These are phyloP conservation scores for Tolmerus cingulatus DNA, from an alignment of 2,888 invertebrate genomes.

Conservation along the genomic window DNA sequence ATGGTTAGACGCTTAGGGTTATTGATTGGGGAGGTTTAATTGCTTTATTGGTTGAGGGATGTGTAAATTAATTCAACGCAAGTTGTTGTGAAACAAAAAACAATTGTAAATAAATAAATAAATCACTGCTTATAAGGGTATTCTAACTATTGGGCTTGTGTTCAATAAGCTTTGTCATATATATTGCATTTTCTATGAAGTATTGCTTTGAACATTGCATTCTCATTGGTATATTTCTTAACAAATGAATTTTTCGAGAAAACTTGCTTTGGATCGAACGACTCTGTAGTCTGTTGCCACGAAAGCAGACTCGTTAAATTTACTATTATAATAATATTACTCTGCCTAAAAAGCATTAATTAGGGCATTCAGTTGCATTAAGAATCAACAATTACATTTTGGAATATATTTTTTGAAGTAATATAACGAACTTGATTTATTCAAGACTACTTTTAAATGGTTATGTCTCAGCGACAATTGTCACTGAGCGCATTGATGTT, in stretches of 20 bases:
- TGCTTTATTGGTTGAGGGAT: background rate
- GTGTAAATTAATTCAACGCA: background rate
- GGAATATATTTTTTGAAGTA: background rate
- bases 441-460: background rate
- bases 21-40: background rate
- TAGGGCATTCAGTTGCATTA: background rate
- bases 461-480: background rate
- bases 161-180: background rate
- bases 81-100: background rate
- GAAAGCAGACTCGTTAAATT: background rate
- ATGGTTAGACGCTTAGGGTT: background rate
- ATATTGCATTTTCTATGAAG: background rate
- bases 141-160: background rate
- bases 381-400: background rate
- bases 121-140: background rate
- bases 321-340: background rate
- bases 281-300: background rate
- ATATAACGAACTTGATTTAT: background rate
- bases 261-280: background rate
- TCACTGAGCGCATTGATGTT: too few relatives aligned
- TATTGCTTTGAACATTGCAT: background rate
- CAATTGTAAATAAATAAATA: background rate
- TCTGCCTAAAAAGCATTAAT: background rate
- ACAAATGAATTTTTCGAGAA: background rate
- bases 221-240: background rate